phyloP scores from a whole-genome alignment of 2,888 invertebrate species.

The Protonemura montana region DNA sequence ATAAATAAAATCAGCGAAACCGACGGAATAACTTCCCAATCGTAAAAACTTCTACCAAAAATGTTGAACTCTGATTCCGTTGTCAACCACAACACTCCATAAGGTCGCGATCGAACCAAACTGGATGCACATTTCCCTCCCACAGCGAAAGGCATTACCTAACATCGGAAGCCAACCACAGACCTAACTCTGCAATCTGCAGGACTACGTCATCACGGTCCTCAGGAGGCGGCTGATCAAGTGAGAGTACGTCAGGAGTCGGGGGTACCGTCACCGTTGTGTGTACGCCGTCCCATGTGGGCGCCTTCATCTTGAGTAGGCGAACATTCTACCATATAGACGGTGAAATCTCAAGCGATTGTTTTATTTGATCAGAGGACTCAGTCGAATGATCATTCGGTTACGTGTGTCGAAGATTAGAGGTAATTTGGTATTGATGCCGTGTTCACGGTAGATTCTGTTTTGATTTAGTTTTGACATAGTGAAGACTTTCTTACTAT shows the following conservation, averaged over 20 bases:
- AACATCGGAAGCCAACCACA: not conserved
- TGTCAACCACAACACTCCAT: too few relatives aligned
- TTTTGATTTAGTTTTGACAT: not conserved
- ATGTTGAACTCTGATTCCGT: too few relatives aligned
- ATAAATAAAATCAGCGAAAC: too few relatives aligned
- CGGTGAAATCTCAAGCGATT: not conserved
- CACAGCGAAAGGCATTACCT: not conserved
- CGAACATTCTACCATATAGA: not conserved
- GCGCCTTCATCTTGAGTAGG: not conserved
- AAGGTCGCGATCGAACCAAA: not conserved
- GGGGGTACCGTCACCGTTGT: too few relatives aligned
- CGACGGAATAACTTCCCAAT: too few relatives aligned
- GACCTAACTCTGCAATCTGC: not conserved
- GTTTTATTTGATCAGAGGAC: not conserved
- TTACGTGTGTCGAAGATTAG: not conserved
- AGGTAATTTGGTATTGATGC: not conserved
- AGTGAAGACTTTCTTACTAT: not conserved
- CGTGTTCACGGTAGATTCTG: not conserved
- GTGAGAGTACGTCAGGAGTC: not conserved
- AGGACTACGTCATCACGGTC: not conserved
- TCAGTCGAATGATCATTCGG: not conserved
- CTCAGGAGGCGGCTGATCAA: not conserved
- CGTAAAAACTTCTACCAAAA: too few relatives aligned
- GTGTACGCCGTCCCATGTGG: not conserved
- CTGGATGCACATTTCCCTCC: not conserved